These are phyloP conservation scores for Drepana falcataria DNA, from an alignment of 2,888 invertebrate species.

Conservation along the genomic window DNA sequence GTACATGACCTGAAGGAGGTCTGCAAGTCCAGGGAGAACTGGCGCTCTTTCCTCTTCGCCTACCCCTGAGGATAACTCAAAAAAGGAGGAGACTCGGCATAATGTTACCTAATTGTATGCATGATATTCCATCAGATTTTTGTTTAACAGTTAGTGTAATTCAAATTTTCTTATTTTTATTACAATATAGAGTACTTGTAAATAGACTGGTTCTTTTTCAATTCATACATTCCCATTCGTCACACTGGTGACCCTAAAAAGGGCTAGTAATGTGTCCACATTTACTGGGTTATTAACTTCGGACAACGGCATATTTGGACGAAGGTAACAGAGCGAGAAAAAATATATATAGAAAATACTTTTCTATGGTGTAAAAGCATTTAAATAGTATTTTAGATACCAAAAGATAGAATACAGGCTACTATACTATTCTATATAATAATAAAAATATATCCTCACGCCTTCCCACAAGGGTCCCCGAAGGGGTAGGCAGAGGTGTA, in stretches of 20 bases:
- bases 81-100: too few species aligned
- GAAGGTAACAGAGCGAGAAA: conserved; percentile 40
- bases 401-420: not conserved
- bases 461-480: too few species aligned
- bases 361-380: not conserved
- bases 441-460: too few species aligned
- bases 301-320: conserved; percentile 30
- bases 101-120: too few species aligned
- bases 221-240: not conserved
- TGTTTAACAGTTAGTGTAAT: too few species aligned
- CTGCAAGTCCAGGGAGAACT: too few species aligned
- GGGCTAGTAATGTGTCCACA: conserved; percentile 48
- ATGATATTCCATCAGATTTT: too few species aligned
- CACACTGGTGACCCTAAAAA: conserved; percentile 41
- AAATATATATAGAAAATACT: conserved; percentile 9
- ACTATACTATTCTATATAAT: not conserved
- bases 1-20: too few species aligned
- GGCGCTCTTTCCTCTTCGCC: too few species aligned
- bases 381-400: not conserved
- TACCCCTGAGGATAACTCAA: too few species aligned
- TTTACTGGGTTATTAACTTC: conserved; percentile 57
- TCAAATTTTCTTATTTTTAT: too few species aligned
- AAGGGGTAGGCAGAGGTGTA: too few species aligned
- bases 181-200: not conserved
- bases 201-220: not conserved